Evolutionary conservation across 2,113 vertebrate species (phyloP).

Genomic region (Rhipidura dahli): DNA sequence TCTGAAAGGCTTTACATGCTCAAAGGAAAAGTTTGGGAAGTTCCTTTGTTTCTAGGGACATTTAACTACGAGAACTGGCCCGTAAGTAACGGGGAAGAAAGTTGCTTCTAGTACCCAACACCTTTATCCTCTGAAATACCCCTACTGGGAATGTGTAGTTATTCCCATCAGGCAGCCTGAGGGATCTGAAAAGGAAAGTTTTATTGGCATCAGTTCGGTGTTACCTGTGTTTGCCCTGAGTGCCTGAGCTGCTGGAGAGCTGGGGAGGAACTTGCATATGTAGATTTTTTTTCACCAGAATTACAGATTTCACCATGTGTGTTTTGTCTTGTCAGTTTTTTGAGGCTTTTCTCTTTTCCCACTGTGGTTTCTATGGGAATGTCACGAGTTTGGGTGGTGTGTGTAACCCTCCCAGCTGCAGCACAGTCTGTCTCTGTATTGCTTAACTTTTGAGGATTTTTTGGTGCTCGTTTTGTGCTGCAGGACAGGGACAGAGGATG

Average conservation of each 20-base stretch:
- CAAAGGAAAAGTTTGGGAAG: background rate
- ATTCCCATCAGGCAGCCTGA: background rate
- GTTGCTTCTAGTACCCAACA: background rate
- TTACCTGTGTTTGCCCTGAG: background rate
- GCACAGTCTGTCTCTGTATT: background rate
- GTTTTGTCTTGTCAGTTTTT: conserved; percentile 31
- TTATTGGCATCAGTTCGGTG: background rate
- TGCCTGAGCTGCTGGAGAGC: background rate
- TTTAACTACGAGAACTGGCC: background rate
- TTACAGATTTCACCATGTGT: background rate
- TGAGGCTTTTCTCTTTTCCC: conserved; percentile 20
- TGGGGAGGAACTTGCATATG: background rate
- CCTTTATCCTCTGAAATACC: background rate
- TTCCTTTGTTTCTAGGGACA: background rate
- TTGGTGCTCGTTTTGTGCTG: background rate
- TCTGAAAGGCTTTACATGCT: background rate
- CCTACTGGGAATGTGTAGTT: background rate
- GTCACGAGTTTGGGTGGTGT: conserved; percentile 24
- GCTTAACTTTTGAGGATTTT: background rate
- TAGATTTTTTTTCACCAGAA: background rate
- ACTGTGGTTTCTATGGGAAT: conserved; percentile 57
- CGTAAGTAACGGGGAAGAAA: background rate
- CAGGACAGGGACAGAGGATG: background rate
- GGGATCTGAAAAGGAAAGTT: background rate
- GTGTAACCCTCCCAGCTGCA: conserved; percentile 32